Base-by-base conservation (phyloP, 2,113 vertebrate species). In the Lampris megalopsis region DNA sequence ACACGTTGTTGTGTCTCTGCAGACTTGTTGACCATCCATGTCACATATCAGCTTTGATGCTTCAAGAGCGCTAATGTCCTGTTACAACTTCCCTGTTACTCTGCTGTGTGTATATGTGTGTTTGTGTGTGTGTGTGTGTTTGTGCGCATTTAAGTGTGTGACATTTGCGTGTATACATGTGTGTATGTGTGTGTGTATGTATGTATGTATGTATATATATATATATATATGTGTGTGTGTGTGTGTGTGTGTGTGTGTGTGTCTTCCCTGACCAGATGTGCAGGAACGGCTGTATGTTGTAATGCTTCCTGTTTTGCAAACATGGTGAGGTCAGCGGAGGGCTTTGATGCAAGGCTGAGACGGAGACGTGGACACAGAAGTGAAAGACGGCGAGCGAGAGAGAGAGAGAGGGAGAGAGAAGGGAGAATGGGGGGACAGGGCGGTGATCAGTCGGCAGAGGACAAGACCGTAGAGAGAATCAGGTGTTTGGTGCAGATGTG, bases 241-340 rank as follows among this genome's bases (percentile, higher is more conserved):
- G 58, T 36, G 78, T 8, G 50, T 68, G 79, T 69, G 69, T 68
- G 53, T 45, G 58, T 68, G 68, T 81, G 85, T 89, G 87, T 86
- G 72, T 87, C 60, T 13, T 7, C 71, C 35, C 41, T 3, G 82
- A 89, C 91, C 90, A 91, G 89, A 91, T 92, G 89, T 89, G 79
- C 90, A 85, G 88, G 80, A 87, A 87, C 47, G 56, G 62, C 68
- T 73, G 75, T 58, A 50, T 90, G 84, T 83, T 86, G 87, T 83
- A 78, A 87, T 83, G 64, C 77, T 91, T 93, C 92, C 92, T 93
- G 92, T 93, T 93, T 88, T 91, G 78, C 74, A 90, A 84, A 81
- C 73, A 47, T 68, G 80, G 68, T 79, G 0, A 3, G 84, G 85
- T 92, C 88, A 87, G 66, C 41, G 42, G 75, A 80, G 52, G 66